Evolutionary conservation across 2,797 vertebrate genomes (phyloP), one percentile per base, ranked within the genome.

Genomic region (Neoniphon sammara): DNA sequence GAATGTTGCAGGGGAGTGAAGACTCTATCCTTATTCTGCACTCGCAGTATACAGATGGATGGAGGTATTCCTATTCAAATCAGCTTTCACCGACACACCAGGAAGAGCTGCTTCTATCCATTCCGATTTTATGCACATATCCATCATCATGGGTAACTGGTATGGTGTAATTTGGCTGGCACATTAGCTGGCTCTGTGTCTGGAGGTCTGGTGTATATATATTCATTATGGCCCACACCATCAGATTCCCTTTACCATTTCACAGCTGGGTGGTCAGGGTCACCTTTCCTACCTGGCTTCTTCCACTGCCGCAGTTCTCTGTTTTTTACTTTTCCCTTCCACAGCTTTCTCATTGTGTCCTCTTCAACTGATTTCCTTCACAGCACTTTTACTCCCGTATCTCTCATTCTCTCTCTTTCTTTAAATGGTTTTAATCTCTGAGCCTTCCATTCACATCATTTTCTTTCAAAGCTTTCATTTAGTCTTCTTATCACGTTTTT

Each of bases 221-320:
- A 87, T 91, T 91, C 87, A 92, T 92, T 90, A 92, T 60, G 70
- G 76, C 70, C 62, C 67, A 76, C 86, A 85, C 72, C 85, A 85
- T 81, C 83, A 89, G 68, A 82, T 81, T 88, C 82, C 62, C 61
- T 81, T 86, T 54, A 88, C 86, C 77, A 92, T 93, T 92, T 91
- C 90, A 92, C 90, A 90, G 82, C 87, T 88, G 90, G 77, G 47
- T 90, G 85, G 44, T 83, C 88, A 82, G 87, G 91, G 91, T 92
- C 91, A 93, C 91, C 91, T 93, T 92, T 65, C 80, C 79, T 87
- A 87, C 85, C 83, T 87, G 80, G 63, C 76, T 82, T 75, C 66
- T 78, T 82, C 76, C 84, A 78, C 71, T 77, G 52, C 75, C 81
- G 54, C 82, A 76, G 83, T 65, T 73, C 73, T 71, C 52, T 53